Percentiles rank a stretch among this genome's conserved stretches.
Evolutionary conservation across 2,888 invertebrate genomes (phyloP).

Genomic region (Lepidocyrtoides sp.): DNA sequence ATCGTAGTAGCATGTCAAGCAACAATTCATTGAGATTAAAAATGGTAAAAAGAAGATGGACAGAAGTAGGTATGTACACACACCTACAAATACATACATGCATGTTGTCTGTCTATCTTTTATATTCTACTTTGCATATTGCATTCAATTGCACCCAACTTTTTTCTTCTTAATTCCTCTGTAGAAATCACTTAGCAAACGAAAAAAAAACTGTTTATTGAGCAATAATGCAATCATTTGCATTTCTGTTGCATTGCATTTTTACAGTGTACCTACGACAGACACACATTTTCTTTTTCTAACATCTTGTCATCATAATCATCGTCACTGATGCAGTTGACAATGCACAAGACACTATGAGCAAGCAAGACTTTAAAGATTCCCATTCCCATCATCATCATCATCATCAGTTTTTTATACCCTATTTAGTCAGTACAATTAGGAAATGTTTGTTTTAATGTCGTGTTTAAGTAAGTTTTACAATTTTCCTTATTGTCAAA

Average conservation of each 20-base stretch:
- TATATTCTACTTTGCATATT: neutral
- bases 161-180: neutral
- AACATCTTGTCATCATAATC: neutral
- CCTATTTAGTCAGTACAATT: neutral
- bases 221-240: neutral
- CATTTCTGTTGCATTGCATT: constrained; percentile 19
- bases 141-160: neutral
- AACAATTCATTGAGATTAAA: too few relatives aligned
- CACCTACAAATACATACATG: too few relatives aligned
- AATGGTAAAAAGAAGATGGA: neutral
- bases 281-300: neutral
- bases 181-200: neutral
- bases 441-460: constrained; percentile 17
- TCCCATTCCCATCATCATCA: too few relatives aligned
- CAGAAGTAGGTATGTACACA: too few relatives aligned
- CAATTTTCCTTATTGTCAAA: constrained; percentile 23
- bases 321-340: constrained; percentile 23
- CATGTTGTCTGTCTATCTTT: neutral
- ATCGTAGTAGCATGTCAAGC: neutral
- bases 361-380: neutral
- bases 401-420: neutral
- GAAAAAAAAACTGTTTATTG: neutral
- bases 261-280: neutral
- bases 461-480: neutral
- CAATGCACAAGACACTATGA: neutral